Base-by-base conservation (phyloP, 92 coral and sea anemone species). In the Porites rus region DNA sequence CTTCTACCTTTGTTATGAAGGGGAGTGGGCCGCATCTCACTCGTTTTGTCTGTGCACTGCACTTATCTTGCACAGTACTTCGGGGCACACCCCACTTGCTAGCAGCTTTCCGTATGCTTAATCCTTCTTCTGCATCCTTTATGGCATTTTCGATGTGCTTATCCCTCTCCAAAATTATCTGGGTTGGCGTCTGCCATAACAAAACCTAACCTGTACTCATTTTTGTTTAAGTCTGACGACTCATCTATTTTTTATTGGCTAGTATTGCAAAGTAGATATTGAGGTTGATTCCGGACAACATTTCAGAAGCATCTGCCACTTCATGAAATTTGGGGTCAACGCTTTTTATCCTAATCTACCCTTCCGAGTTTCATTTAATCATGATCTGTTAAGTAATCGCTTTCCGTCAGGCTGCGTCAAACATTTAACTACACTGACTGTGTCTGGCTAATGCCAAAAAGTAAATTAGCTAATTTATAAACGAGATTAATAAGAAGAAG, bases 1-100 rank as follows among this genome's bases (percentile, higher is more conserved):
- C 92, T 69, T 92, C 94, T 13, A 12, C 46, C 43, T 66, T 74
- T 25, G 92, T 78, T 78, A 7, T 84, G 1, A 88, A 31, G 9
- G 84, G 75, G 16, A 52, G 88, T 28, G 87, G 88, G 38, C 90
- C 85, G 17, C 52, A 22, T 51, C 74, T 75, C 65, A 76, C 16
- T 9, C 17, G 7, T 24, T n/a, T 25, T 20, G 51, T 59, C 8
- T 19, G 65, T 20, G 28, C 79, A 53, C 17, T 75, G 16, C 43
- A 54, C 65, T 25, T 38, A n/a, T 70, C 76, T 16, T 84, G 88
- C 17, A 84, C 18, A 10, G 89, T 86, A 10, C 77, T 22, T 46
- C 90, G 1, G 10, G 65, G 63, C 9, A 86, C 62, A 56, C 84
- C 79, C 84, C 90, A 86, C 74, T 86, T 86, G 18, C 21, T 69